Conservation (phyloP, 2,797 vertebrate genomes). For the Siniperca scherzeri region DNA sequence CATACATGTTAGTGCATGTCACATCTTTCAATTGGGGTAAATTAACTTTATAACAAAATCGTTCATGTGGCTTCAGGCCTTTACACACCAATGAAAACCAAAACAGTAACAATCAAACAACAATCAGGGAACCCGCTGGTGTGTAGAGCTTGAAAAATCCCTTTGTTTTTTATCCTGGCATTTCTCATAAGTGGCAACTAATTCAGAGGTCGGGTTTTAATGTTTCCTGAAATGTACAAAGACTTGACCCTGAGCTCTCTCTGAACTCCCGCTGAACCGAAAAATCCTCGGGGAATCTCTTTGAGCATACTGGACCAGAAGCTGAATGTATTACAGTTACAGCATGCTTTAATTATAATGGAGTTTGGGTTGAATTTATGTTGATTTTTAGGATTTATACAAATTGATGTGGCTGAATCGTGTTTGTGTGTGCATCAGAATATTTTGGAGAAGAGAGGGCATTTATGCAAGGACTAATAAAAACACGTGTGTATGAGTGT, state of each 20-base stretch:
- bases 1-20: neutral
- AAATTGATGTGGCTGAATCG: neutral
- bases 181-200: constrained; percentile 27
- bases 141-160: constrained; percentile 10
- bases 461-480: constrained; percentile 17
- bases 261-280: constrained; percentile 52
- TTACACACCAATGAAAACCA: constrained; percentile 9
- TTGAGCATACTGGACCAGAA: neutral
- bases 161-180: constrained; percentile 9
- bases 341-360: neutral
- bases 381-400: neutral
- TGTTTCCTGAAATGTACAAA: constrained; percentile 43
- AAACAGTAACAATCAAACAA: constrained; percentile 2
- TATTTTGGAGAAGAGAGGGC: constrained; percentile 15
- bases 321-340: neutral
- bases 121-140: neutral
- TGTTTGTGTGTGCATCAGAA: neutral
- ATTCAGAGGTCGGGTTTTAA: constrained; percentile 18
- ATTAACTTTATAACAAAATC: neutral
- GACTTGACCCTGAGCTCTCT: constrained; percentile 30
- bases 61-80: constrained; percentile 18
- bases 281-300: constrained; percentile 21
- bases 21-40: neutral
- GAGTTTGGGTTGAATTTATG: neutral
- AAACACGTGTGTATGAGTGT: constrained; percentile 2